Evolutionary conservation across 2,888 invertebrate genomes (phyloP), one percentile per base, ranked within the genome.

Genomic region (Oscheius onirici): DNA sequence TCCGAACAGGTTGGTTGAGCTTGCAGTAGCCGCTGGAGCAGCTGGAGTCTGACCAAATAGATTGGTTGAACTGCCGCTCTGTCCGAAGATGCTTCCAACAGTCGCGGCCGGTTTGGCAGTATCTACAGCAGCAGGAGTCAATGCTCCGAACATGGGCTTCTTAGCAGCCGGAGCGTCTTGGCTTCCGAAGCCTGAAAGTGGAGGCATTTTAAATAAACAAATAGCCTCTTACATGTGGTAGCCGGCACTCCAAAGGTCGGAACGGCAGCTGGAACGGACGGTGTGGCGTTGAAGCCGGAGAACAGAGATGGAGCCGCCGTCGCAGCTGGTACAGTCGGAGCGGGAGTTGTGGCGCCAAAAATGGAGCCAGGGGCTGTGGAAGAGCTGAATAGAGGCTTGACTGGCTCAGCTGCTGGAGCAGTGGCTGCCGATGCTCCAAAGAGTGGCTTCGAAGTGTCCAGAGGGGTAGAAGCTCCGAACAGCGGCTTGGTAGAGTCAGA

Each of bases 371-470:
- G 34, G 1, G 66, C 41, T n/a, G 13, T 28, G 28, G 65, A 11
- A 2, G 49, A 13, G 13, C n/a, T 41, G 40, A 57, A 57, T 2
- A 17, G 57, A 6, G 61, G 44, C 24, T 60, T 60, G 3, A 41
- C 22, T 22, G 63, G 11, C 24, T 22, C 17, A 22, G 22, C 24
- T 26, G 28, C 11, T 24, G 57, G 24, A 20, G 20, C 20, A 58
- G 40, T 13, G 69, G 69, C 51, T 49, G n/a, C 57, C 1, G 68
- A 55, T 3, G 68, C 54, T 40, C 68, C 68, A 26, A 68, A 68
- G 8, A 49, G 55, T 2, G 57, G 44, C 40, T 26, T 26, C 1
- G 41, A 13, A 11, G 54, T 68, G 26, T 26, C 17, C 5, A 63
- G 20, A 2, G 63, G 51, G 15, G 26, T 44, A n/a, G 61, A 15